phyloP scores from a whole-genome alignment of 2,113 vertebrate species.

The Paracanthobrama guichenoti region DNA sequence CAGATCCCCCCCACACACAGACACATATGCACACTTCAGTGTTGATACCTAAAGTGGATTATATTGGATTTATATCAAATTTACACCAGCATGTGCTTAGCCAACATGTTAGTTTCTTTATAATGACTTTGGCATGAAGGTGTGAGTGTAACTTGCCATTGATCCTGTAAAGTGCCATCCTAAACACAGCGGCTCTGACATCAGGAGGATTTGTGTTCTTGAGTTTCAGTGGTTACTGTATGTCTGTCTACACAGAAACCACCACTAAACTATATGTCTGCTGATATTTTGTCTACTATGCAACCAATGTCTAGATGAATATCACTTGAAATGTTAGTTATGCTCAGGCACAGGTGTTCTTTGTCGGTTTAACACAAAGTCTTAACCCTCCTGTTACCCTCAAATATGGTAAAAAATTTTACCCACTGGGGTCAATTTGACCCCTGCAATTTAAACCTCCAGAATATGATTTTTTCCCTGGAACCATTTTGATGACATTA shows the following conservation, averaged over 20 bases:
- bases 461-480: no score
- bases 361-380: background rate
- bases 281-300: slow-evolving; percentile 32
- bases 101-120: slow-evolving; percentile 12
- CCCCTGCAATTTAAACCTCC: no score
- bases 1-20: background rate
- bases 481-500: no score
- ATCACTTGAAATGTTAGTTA: background rate
- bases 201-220: slow-evolving; percentile 1
- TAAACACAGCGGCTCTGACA: background rate
- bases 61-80: slow-evolving; percentile 32
- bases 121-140: slow-evolving; percentile 3
- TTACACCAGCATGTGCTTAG: slow-evolving; percentile 19
- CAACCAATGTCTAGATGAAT: slow-evolving; percentile 15
- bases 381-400: background rate
- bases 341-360: background rate
- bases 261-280: background rate
- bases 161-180: background rate
- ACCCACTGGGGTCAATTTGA: no score
- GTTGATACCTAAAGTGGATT: slow-evolving; percentile 23
- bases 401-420: no score
- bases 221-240: slow-evolving; percentile 11
- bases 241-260: background rate
- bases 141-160: background rate
- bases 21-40: background rate